phyloP scores from a whole-genome alignment of 1,140 invertebrate species.

The Bombus balteatus region DNA sequence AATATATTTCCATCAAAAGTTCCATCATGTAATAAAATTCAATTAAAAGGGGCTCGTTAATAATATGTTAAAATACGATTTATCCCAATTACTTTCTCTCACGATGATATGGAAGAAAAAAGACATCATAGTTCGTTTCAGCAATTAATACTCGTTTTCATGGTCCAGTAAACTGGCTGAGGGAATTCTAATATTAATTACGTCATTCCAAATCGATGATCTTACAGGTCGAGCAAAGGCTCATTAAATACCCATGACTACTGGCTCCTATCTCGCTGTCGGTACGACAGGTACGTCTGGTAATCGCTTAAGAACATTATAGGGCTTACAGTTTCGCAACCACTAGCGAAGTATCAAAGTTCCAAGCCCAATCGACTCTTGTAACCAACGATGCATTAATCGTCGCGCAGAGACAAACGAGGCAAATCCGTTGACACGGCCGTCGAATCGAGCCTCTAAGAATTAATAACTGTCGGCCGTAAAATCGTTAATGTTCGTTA shows the following conservation, averaged over 20 bases:
- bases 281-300: constrained; percentile 47
- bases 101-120: neutral
- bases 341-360: constrained; percentile 31
- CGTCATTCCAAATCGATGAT: constrained; percentile 40
- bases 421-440: constrained; percentile 38
- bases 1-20: neutral
- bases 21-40: neutral
- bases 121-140: neutral
- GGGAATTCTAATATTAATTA: constrained; percentile 25
- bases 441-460: constrained; percentile 42
- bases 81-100: neutral
- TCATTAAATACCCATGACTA: constrained; percentile 48
- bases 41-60: neutral
- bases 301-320: constrained; percentile 59
- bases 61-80: neutral
- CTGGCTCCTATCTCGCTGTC: constrained; percentile 28
- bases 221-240: neutral
- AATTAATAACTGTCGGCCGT: constrained; percentile 57
- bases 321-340: constrained; percentile 18
- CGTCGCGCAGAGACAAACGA: constrained; percentile 54
- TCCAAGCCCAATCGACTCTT: constrained; percentile 27
- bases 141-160: constrained; percentile 11
- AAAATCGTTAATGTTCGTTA: constrained; percentile 55
- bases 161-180: neutral
- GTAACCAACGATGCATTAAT: constrained; percentile 49